Evolutionary conservation across 1,140 invertebrate genomes (phyloP), one percentile per base, ranked within the genome.

Genomic region (Drosophila parvula): DNA sequence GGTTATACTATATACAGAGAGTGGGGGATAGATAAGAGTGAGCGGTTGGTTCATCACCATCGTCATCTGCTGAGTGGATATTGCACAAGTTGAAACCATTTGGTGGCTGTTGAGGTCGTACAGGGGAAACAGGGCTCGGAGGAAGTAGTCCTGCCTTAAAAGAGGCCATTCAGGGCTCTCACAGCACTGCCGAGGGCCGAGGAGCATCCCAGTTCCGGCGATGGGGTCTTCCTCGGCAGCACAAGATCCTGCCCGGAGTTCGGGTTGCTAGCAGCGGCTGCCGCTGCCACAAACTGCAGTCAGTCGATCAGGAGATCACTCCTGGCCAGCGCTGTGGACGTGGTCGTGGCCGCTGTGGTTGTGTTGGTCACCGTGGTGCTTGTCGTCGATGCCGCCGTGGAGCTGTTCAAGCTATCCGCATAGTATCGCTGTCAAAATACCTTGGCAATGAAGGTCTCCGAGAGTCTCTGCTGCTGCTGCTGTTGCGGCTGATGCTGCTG

Each of bases 351-450:
- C 48, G 60, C 41, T 9, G 55, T 40, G 30, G 61, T 38, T 5
- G 56, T 59, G 8, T 51, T 59, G 36, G 51, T 34, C 44, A 55
- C 67, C 36, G 65, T 55, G 30, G 60, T 64, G 40, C 44, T 63
- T 18, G 47, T 59, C 28, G 67, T 63, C 28, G 56, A 51, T 0
- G 44, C 48, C n/a, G 75, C 50, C 45, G 70, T 69, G 27, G 61
- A 62, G 56, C 70, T 79, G 63, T 71, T 81, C 74, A 92, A 41
- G 27, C 76, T 89, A 43, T 92, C 90, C 11, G 89, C 85, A 60
- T 92, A 92, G 81, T 92, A 92, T 73, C 91, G 67, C 79, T 92
- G 91, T 92, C 91, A 92, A 83, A 92, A 92, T 18, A 92, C 91
- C 71, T 92, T 92, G 12, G 91, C 91, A 8, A 92, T 92, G 48